Conservation (phyloP, 2,888 invertebrate species). For the Muscina levida region DNA sequence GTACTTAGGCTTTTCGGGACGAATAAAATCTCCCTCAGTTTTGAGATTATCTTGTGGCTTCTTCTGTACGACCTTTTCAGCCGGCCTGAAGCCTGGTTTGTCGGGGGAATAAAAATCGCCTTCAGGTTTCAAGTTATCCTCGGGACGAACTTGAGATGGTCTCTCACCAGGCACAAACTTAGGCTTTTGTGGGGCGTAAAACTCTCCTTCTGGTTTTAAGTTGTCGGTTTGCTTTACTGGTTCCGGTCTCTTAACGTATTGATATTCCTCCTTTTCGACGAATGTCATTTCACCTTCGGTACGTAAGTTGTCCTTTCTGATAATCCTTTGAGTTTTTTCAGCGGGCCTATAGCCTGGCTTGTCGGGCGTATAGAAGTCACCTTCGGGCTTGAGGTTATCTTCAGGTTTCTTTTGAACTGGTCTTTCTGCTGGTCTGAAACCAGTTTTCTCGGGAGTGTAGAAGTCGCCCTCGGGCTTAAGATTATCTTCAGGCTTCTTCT, state of each 20-base stretch:
- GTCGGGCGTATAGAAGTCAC: conserved; percentile 81
- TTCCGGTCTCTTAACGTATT: conserved; percentile 79
- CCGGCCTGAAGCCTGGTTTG: conserved; percentile 79
- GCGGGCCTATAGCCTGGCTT: conserved; percentile 79
- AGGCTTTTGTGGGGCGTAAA: conserved; percentile 75
- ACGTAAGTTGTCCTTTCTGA: conserved; percentile 81
- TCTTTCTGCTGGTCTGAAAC: conserved; percentile 65
- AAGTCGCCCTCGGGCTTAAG: conserved; percentile 82
- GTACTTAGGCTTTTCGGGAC: conserved; percentile 76
- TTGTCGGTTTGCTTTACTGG: conserved; percentile 82
- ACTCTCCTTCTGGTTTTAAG: conserved; percentile 82
- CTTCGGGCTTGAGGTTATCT: conserved; percentile 82
- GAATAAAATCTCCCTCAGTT: conserved; percentile 81
- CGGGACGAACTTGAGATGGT: conserved; percentile 81
- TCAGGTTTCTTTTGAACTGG: conserved; percentile 77
- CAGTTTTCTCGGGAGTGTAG: conserved; percentile 64
- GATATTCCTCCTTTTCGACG: conserved; percentile 72
- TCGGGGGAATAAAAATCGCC: conserved; percentile 71
- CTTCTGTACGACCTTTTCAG: conserved; percentile 79
- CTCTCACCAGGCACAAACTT: conserved; percentile 80
- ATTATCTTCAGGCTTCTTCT: conserved; percentile 82
- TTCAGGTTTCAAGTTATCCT: conserved; percentile 79
- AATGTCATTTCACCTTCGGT: conserved; percentile 66
- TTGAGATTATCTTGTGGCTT: conserved; percentile 82
- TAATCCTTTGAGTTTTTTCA: conserved; percentile 79